Percentiles rank a stretch among this genome's conserved stretches.
Evolutionary conservation across 2,113 vertebrate species (phyloP).

Genomic region (Psittacus erithacus): DNA sequence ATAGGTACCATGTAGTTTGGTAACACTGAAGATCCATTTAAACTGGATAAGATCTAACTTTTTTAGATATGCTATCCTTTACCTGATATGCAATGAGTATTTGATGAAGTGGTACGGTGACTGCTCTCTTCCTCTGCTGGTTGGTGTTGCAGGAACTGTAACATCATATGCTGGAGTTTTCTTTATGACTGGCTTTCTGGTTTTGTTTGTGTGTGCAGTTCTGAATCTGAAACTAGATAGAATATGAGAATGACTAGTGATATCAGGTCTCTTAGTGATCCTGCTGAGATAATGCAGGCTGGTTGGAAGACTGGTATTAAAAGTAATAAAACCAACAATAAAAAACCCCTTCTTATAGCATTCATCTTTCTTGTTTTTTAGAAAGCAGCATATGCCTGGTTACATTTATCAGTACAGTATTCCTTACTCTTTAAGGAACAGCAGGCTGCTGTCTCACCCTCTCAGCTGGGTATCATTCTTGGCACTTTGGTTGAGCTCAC

Average conservation of each 20-base stretch:
- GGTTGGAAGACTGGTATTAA: neutral
- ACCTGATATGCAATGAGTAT: neutral
- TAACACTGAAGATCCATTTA: neutral
- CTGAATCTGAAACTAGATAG: neutral
- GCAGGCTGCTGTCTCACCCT: neutral
- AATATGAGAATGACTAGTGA: neutral
- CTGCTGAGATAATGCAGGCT: conserved; percentile 9
- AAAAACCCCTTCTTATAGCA: neutral
- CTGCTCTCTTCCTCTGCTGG: neutral
- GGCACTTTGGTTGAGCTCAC: neutral
- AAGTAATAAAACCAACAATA: neutral
- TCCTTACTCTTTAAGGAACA: neutral
- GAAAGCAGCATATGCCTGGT: neutral
- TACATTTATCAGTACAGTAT: neutral
- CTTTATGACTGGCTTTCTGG: neutral
- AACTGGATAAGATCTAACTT: neutral
- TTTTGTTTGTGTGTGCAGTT: neutral
- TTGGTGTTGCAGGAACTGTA: neutral
- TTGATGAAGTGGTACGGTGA: neutral
- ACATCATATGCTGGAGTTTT: neutral
- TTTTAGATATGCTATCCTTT: neutral
- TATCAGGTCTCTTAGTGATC: neutral
- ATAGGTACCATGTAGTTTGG: neutral
- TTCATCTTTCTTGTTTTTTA: neutral
- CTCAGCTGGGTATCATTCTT: neutral